Evolutionary conservation across 2,113 vertebrate genomes (phyloP).

Genomic region (Opisthocomus hoazin): DNA sequence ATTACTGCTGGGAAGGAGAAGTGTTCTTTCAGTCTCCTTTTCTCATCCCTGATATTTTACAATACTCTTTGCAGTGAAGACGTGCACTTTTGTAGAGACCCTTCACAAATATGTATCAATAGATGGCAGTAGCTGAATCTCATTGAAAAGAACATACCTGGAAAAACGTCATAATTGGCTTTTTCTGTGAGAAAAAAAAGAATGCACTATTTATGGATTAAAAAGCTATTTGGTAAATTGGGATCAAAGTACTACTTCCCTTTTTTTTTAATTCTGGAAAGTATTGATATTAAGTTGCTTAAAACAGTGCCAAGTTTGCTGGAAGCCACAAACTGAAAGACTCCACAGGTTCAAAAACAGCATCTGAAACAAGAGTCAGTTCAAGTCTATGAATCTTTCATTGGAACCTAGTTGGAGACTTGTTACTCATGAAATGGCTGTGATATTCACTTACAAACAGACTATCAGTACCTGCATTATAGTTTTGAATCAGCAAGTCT

Average conservation of each 20-base stretch:
- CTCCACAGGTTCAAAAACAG: not conserved
- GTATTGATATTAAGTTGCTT: not conserved
- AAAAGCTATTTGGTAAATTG: not conserved
- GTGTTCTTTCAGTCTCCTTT: not conserved
- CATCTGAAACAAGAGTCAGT: not conserved
- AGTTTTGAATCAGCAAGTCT: not conserved
- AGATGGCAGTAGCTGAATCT: slow-evolving; percentile 54
- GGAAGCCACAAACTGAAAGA: not conserved
- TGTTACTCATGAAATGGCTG: not conserved
- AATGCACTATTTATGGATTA: not conserved
- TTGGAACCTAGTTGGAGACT: not conserved
- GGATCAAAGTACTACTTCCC: not conserved
- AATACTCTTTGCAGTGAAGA: not conserved
- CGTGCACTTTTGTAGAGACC: not conserved
- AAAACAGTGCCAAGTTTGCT: not conserved
- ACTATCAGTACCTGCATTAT: not conserved
- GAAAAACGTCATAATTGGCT: not conserved
- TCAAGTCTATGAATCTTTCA: not conserved
- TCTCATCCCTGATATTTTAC: not conserved
- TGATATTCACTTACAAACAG: not conserved
- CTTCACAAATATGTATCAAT: not conserved
- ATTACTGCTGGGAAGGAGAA: not conserved
- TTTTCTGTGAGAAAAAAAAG: not conserved
- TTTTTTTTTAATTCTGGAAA: not conserved
- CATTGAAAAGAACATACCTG: not conserved